These are phyloP conservation scores for Terrapene triunguis DNA, from an alignment of 2,113 vertebrate genomes.

Conservation along the genomic window DNA sequence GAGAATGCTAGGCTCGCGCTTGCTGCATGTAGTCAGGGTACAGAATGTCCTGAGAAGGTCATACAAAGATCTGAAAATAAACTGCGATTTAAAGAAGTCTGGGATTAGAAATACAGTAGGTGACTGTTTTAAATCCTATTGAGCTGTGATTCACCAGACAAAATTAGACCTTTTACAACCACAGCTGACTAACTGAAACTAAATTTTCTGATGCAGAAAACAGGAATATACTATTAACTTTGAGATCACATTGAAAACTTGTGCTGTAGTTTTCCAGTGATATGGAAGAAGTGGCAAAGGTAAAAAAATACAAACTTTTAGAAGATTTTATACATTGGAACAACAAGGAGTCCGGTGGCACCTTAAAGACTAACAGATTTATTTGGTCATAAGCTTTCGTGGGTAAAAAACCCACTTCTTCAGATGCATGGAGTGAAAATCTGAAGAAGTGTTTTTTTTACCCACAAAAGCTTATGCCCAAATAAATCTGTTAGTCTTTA, in stretches of 20 bases:
- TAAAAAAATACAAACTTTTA: neutral
- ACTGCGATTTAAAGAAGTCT: neutral
- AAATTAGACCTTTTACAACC: neutral
- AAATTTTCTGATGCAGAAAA: neutral
- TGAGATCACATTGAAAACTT: neutral
- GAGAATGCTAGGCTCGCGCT: accelerated
- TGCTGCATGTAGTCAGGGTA: neutral
- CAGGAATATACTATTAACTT: neutral
- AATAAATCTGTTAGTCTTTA: no score
- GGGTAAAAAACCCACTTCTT: no score
- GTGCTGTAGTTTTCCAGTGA: neutral
- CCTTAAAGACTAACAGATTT: no score
- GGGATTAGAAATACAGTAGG: neutral
- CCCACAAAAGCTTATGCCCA: no score
- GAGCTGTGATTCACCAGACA: neutral
- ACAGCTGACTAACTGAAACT: neutral
- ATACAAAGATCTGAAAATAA: neutral
- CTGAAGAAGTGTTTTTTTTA: no score
- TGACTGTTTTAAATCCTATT: neutral
- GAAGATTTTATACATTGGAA: neutral
- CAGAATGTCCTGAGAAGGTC: neutral
- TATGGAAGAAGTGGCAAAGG: accelerated
- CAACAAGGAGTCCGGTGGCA: no score
- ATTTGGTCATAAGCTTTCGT: no score
- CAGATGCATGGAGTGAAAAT: no score